Base-by-base conservation (phyloP, 1,140 invertebrate species). In the Geopemphigus sp. region DNA sequence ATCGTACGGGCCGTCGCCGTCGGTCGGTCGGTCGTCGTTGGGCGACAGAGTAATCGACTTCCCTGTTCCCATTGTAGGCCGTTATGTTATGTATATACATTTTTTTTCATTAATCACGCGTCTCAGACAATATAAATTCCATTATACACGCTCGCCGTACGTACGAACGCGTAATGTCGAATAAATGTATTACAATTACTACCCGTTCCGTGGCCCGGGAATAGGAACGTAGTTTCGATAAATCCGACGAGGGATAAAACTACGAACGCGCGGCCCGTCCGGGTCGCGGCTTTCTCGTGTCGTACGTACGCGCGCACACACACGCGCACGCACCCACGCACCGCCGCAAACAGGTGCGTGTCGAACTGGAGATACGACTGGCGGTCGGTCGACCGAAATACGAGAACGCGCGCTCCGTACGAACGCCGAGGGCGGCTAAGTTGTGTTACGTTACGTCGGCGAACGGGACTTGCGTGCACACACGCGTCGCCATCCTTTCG, bases 81-180 rank as follows among this genome's bases (percentile, higher is more conserved):
- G 57, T 78, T 63, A n/a, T 63, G n/a, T 63, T 63, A 29, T 63
- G 74, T 78, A 78, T 78, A 78, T 78, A 63, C 8, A 39, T 39
- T 78, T 78, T 78, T 78, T 78, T 78, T 78, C 74, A 78, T 78
- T 78, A 78, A 78, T 78, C 74, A 78, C 68, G 6, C n/a, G 47
- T 78, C 56, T 47, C 74, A 78, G 74, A 78, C 74, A 78, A 78
- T 78, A 78, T 57, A 22, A 78, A 78, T 78, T 78, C 74, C 74
- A 78, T 78, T 72, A 68, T 15, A 63, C 8, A 39, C 32, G 8
- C 32, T 4, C 32, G 32, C 32, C 32, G 32, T 39, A 39, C 8
- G 8, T 39, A 39, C 32, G 32, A 39, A n/a, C n/a, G n/a, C n/a
- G n/a, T 39, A 39, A 4, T 39, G 3, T 39, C n/a, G n/a, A 39